Conservation (phyloP, 2,113 vertebrate species). For the Malaclemys terrapin region DNA sequence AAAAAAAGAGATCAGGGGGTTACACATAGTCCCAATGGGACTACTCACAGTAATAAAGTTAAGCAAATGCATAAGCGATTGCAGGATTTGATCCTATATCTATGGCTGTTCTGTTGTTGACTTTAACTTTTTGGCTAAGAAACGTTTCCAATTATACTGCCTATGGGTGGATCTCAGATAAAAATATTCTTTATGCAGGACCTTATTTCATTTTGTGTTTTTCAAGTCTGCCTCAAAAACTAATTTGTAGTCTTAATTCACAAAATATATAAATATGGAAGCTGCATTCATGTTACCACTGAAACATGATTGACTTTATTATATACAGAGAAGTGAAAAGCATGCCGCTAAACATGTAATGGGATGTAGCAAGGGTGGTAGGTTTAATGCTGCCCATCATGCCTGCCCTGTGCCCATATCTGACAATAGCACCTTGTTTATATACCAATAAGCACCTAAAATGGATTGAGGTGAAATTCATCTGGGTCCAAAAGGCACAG, state of each 20-base stretch:
- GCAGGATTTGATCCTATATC: no score
- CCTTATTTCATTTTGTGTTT: background rate
- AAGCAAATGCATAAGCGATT: background rate
- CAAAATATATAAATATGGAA: background rate
- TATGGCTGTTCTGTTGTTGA: background rate
- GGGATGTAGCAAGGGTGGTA: background rate
- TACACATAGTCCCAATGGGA: background rate
- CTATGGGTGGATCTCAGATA: background rate
- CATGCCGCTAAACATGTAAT: background rate
- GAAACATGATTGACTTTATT: background rate
- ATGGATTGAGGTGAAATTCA: background rate
- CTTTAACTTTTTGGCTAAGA: background rate
- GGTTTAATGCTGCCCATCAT: background rate
- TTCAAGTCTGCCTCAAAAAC: background rate
- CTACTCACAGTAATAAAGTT: background rate
- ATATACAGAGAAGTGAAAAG: background rate
- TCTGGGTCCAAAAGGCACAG: background rate
- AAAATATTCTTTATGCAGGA: slow-evolving; percentile 17
- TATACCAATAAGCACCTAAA: background rate
- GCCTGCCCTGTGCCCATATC: background rate
- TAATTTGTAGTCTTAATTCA: slow-evolving; percentile 29
- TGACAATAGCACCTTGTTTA: background rate
- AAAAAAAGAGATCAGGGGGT: no score
- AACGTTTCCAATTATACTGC: background rate
- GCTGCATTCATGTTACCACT: background rate